phyloP scores from a whole-genome alignment of 2,797 vertebrate genomes.

The Bradypodion pumilum region DNA sequence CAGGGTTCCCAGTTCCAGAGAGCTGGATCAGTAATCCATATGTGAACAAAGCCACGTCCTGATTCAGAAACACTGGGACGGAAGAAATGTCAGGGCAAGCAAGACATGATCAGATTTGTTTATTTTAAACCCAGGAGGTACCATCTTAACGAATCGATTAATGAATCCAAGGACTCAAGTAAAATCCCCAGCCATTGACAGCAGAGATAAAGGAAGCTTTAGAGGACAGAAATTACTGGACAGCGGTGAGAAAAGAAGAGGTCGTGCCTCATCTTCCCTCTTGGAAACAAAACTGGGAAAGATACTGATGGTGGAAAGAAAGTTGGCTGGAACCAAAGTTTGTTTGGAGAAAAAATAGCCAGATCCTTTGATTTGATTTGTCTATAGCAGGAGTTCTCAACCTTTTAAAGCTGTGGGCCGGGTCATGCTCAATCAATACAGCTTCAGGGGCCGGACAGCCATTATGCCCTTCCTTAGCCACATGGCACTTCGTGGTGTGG shows the following conservation, averaged over 20 bases:
- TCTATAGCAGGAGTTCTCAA: no score
- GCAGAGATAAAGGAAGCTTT: neutral
- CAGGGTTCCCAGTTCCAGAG: neutral
- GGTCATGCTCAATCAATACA: no score
- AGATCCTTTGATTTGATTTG: no score
- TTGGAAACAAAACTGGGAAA: neutral
- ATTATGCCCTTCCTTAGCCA: no score
- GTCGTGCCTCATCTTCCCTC: neutral
- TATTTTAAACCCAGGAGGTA: neutral
- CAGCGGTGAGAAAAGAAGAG: no score
- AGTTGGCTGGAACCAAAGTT: neutral
- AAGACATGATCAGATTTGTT: neutral
- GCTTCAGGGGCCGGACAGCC: no score
- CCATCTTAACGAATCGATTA: neutral
- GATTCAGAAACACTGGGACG: neutral
- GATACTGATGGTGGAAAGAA: neutral
- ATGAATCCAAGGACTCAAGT: neutral
- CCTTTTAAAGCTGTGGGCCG: no score
- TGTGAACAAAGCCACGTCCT: neutral
- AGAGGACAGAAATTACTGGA: no score
- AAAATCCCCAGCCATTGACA: neutral
- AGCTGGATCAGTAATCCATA: neutral
- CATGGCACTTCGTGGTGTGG: no score
- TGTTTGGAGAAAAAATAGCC: no score
- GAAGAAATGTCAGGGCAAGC: neutral